Evolutionary conservation across 2,888 invertebrate species (phyloP), one percentile per base, ranked within the genome.

Genomic region (Stenichneumon culpator): DNA sequence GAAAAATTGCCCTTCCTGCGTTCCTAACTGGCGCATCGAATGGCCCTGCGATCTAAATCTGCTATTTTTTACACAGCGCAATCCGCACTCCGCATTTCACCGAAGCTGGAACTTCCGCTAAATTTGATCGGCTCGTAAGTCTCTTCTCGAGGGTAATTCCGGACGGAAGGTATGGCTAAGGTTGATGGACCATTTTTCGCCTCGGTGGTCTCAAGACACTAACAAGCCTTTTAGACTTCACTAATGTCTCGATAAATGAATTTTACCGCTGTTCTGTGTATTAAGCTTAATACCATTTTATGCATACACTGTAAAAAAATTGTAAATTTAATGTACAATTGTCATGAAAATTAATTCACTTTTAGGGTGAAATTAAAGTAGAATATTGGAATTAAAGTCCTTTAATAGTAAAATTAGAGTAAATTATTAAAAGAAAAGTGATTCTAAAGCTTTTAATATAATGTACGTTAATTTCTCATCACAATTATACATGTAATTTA

Each of bases 1-100:
- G 80, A 83, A 84, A 89, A 90, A 87, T 86, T 75, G 82, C 85
- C 52, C 83, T 47, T 73, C 79, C 67, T 54, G 57, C 28, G 36
- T 57, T 77, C 39, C 57, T 83, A 88, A 89, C 86, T 79, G 87
- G 84, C 85, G 86, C 54, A 68, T 65, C 87, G 72, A 89, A 90
- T 88, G 79, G 79, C 36, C 6, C 68, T 52, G 70, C 82, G 50
- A 65, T 82, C 83, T 80, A 78, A 88, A 88, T 90, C 77, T 16
- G 57, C 69, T 14, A 73, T 68, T 54, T 72, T 28, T 19, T 28
- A 19, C 52, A 28, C 52, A 50, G 25, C 52, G 22, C 11, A 11
- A 44, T 47, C 25, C 19, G 22, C 11, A 28, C 4, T 22, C 28
- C 19, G n/a, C 19, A 36, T 72, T 65, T 65, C 50, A 52, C 25